Base-by-base conservation (phyloP, 1,140 invertebrate genomes). In the Helicoverpa zea region DNA sequence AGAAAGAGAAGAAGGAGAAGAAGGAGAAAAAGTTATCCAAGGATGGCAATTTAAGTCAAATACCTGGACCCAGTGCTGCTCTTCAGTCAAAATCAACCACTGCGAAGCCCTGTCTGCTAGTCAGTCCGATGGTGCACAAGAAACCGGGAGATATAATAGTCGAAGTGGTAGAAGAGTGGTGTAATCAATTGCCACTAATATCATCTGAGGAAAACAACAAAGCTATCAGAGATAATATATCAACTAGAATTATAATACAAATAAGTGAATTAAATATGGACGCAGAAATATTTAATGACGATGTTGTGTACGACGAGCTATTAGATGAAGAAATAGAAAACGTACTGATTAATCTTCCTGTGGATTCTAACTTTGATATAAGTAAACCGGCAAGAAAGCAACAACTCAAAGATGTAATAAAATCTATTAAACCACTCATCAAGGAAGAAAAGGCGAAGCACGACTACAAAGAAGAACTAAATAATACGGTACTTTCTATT, bases 211-310 rank as follows among this genome's bases (percentile, higher is more conserved):
- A 87, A 58, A 76, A 78, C 64, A 56, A 58, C 2, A 84, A 84
- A 63, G 51, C 52, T 0, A 85, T 89, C 0, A 90, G 84, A 80
- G 83, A 88, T 12, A 77, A 87, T 30, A 35, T 88, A 56, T 47
- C 75, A 14, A 83, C 85, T 11, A 88, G 86, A 86, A 86, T 91
- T 14, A 81, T 89, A n/a, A 88, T 87, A 23, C 88, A 88, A 84
- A 84, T 90, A 18, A 86, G 84, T 64, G 85, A 90, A 85, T 76
- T 90, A 11, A 90, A 89, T 70, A 81, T 81, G 52, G 81, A 88
- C 83, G 72, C 85, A 10, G 82, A 84, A 82, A 84, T 84, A 11
- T 89, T 88, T 63, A 66, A 84, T 49, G 80, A 89, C 72, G 83
- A 89, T 72, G 52, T 81, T n/a, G 59, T 86, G 10, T 89, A 88